Conservation (phyloP, 2,113 vertebrate species). For the Pyrgilauda ruficollis region DNA sequence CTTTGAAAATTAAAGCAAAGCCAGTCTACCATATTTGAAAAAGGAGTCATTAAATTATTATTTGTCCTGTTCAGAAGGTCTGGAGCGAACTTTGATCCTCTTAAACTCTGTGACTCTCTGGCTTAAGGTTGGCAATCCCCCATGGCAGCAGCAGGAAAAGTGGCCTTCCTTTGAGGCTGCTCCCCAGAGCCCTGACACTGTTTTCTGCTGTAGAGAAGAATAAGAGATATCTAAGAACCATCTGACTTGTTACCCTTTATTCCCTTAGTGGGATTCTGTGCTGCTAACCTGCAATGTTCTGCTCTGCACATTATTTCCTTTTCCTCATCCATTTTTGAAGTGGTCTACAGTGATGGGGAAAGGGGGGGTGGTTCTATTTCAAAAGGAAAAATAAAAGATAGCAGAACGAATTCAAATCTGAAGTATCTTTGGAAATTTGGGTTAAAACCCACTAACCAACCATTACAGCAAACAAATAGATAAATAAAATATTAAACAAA, state of each 20-base stretch:
- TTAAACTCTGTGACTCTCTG: not conserved
- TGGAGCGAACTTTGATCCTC: not conserved
- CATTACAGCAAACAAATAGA: not conserved
- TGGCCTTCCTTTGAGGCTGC: not conserved
- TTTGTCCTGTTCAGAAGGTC: not conserved
- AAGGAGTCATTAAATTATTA: not conserved
- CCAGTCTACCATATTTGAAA: not conserved
- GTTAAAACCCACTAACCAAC: not conserved
- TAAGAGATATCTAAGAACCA: not conserved
- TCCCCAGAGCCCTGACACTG: not conserved
- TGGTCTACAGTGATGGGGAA: not conserved
- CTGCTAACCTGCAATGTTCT: not conserved
- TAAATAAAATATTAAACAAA: constrained; percentile 16
- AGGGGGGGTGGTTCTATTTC: not conserved
- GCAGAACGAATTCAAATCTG: not conserved
- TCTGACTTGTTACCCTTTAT: not conserved
- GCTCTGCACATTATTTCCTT: not conserved
- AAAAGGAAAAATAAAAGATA: not conserved
- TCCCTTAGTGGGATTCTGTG: not conserved
- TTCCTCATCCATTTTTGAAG: not conserved
- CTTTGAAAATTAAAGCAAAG: not conserved
- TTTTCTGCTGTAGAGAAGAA: not conserved
- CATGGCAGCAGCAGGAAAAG: not conserved
- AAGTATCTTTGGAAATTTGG: not conserved
- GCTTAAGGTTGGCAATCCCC: not conserved